Evolutionary conservation across 2,113 vertebrate genomes (phyloP), one percentile per base, ranked within the genome.

Genomic region (Phodopus roborovskii): DNA sequence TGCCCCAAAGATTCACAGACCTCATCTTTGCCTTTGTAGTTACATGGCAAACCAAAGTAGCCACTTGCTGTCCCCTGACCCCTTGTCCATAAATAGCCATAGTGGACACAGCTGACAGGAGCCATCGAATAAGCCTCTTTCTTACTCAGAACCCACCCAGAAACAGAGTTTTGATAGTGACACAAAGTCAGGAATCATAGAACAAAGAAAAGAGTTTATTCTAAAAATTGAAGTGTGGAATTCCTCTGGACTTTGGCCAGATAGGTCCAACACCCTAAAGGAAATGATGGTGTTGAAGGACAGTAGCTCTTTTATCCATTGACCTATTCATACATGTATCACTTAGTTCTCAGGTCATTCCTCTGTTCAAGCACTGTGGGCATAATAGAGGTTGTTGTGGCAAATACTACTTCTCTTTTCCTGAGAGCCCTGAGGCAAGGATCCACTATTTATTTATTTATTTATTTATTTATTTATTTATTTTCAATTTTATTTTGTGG

Each of bases 181-280:
- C 15, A 45, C 58, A 84, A 28, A 36, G 77, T 20, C 39, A 66
- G 60, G 60, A 19, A 16, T 68, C 28, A 70, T 15, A 79, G 74
- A 82, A 70, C 53, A 86, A 71, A 60, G 88, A 60, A 88, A 66
- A 94, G 42, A 88, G 45, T 90, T 39, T 66, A 28, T 86, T 78
- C 71, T 85, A 48, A 62, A 94, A 66, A 92, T 64, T 62, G 45
- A 96, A 96, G 24, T 92, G 88, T 70, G 73, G n/a, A 17, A 7
- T 84, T 95, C 74, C 15, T 79, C 33, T 91, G 30, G 24, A 66
- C 88, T 85, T 82, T 48, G 53, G 36, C 45, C 50, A 77, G 26
- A 26, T 28, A 88, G 20, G 24, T 30, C 30, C 45, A 88, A 58
- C 26, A 28, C 26, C 16, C 30, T 22, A 60, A 42, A 92, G 77